Conservation (phyloP, 2,888 invertebrate genomes). For the Troides helena region DNA sequence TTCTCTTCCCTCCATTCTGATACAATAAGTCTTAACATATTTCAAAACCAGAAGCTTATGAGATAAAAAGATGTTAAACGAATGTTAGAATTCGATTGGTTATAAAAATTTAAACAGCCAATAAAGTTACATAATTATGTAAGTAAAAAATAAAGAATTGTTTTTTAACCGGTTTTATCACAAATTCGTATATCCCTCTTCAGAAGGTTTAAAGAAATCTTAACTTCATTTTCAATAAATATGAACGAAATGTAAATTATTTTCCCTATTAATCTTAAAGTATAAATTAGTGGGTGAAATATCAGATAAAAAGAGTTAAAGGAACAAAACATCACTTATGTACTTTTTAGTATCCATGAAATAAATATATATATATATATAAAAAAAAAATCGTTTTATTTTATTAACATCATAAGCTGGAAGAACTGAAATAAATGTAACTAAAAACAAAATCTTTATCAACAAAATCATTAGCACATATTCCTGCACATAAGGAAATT, state of each 20-base stretch:
- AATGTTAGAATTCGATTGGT: neutral
- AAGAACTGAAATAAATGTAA: conserved; percentile 15
- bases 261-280: conserved; percentile 6
- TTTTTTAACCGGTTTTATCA: neutral
- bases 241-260: conserved; percentile 5
- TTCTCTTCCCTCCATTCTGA: neutral
- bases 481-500: neutral
- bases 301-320: conserved; percentile 12
- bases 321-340: conserved; percentile 19
- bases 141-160: neutral
- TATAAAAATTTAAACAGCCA: neutral
- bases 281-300: conserved; percentile 6
- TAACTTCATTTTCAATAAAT: conserved; percentile 1
- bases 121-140: neutral
- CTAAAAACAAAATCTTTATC: conserved; percentile 8
- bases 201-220: conserved; percentile 22
- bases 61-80: neutral
- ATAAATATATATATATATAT: neutral
- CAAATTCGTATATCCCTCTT: conserved; percentile 19
- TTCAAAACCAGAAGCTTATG: no score
- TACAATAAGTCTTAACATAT: no score
- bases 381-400: neutral
- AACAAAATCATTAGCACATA: neutral
- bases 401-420: conserved; percentile 4
- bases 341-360: conserved; percentile 12